Evolutionary conservation across 2,888 invertebrate genomes (phyloP), one percentile per base, ranked within the genome.

Genomic region (Cyaniris semiargus): DNA sequence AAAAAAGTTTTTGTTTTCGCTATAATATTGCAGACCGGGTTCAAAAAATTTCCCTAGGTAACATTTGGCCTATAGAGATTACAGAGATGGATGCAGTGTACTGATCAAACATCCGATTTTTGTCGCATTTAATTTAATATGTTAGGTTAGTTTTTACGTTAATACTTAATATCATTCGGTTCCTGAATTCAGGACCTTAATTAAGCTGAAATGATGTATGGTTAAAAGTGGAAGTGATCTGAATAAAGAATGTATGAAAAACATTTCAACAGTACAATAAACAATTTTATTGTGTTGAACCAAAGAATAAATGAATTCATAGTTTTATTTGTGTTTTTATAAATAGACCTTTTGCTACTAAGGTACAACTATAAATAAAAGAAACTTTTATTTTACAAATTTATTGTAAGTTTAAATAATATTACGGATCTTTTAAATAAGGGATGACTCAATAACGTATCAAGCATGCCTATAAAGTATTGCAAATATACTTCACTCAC

Each of bases 241-340:
- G 21, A 71, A 44, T 71, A 13, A 13, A 27, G 31, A 34, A 15
- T 70, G 34, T 21, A 44, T 10, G 72, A 27, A 66, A 15, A 23
- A 60, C 23, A 15, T 53, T 74, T 74, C 53, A 74, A 53, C 74
- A 74, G 74, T 74, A 74, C 74, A 74, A 74, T 74, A 27, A 27
- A 13, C 7, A 74, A 15, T 66, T 18, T 31, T 72, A 72, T 72
- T 74, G 31, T 74, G 74, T 48, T 74, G 74, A 74, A 53, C 74
- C 74, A 74, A 74, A 74, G 74, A 74, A 74, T 74, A 74, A 74
- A 74, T 13, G 48, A 23, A 38, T 53, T 27, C 8, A 70, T 58
- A 27, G 0, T 72, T 58, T 71, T 56, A 23, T 10, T 18, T n/a
- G 23, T 58, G 23, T 66, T 21, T 66, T 31, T 4, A 18, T 53